A percentile compares a stretch with the other conserved stretches of the same genome.
phyloP scores from a whole-genome alignment of 2,888 invertebrate species.

The Ypsolopha scabrella region DNA sequence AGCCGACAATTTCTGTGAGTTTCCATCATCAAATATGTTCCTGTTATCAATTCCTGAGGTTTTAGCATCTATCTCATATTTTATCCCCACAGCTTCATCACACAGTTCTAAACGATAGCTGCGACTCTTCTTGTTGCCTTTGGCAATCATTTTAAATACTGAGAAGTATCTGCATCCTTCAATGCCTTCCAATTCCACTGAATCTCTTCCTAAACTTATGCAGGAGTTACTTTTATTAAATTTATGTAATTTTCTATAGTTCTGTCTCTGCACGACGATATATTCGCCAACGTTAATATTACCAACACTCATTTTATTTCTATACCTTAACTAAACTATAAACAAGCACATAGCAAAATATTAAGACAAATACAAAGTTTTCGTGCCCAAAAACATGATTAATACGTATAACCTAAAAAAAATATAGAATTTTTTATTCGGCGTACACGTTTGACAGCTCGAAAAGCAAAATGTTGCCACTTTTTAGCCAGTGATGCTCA shows the following conservation, averaged over 20 bases:
- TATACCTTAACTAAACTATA: no score
- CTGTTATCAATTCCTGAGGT: constrained; percentile 86
- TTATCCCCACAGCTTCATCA: constrained; percentile 53
- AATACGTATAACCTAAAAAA: no score
- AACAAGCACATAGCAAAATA: no score
- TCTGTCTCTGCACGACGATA: constrained; percentile 82
- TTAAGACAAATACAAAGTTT: no score
- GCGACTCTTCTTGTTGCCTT: constrained; percentile 64
- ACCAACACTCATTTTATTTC: neutral
- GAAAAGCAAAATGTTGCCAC: no score
- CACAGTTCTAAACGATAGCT: constrained; percentile 68
- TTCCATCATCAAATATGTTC: constrained; percentile 81
- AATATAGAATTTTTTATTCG: no score
- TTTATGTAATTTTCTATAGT: constrained; percentile 82
- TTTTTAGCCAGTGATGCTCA: no score
- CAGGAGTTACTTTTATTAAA: constrained; percentile 73
- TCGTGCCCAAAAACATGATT: no score
- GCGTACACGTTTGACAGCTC: no score
- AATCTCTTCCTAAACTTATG: constrained; percentile 77
- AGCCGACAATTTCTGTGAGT: constrained; percentile 85
- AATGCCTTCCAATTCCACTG: constrained; percentile 74
- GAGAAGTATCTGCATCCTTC: constrained; percentile 79
- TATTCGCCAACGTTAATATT: constrained; percentile 76
- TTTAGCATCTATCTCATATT: constrained; percentile 74
- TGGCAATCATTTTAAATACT: constrained; percentile 80